Conservation (phyloP, 2,797 vertebrate genomes). For the Gobionotothen gibberifrons region DNA sequence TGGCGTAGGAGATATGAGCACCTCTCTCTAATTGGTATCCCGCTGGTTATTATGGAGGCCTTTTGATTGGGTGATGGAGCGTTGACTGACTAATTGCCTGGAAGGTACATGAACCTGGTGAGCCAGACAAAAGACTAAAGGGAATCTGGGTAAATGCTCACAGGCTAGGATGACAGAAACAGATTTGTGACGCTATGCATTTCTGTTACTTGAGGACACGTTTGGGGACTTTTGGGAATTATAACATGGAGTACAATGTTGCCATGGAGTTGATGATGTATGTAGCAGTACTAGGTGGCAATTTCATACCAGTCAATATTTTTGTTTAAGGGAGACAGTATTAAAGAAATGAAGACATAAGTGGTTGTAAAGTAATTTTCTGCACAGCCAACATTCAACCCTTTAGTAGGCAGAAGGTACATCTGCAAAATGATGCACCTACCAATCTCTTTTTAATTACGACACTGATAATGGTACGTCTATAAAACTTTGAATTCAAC, state of each 20-base stretch:
- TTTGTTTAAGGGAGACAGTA: neutral
- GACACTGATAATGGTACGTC: no score
- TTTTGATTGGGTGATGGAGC: constrained; percentile 72
- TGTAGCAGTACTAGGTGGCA: neutral
- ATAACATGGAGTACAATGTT: neutral
- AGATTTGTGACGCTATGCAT: constrained; percentile 5
- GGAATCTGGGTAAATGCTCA: constrained; percentile 27
- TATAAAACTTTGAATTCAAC: no score
- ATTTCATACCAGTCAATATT: neutral
- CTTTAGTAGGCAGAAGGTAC: no score
- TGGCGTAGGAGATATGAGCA: constrained; percentile 54
- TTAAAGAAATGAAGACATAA: neutral
- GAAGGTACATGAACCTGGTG: constrained; percentile 44
- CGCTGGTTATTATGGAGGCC: constrained; percentile 67
- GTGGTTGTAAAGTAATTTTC: no score
- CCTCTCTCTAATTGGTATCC: constrained; percentile 72
- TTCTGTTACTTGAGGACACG: neutral
- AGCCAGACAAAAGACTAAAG: constrained; percentile 28
- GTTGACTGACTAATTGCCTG: constrained; percentile 57
- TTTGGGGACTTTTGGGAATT: neutral
- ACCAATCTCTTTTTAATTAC: no score
- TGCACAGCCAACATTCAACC: no score
- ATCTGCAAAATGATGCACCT: no score
- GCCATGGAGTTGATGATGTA: neutral
- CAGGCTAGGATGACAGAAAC: constrained; percentile 1